Evolutionary conservation across 2,113 vertebrate genomes (phyloP).

Genomic region (Steatornis caripensis): DNA sequence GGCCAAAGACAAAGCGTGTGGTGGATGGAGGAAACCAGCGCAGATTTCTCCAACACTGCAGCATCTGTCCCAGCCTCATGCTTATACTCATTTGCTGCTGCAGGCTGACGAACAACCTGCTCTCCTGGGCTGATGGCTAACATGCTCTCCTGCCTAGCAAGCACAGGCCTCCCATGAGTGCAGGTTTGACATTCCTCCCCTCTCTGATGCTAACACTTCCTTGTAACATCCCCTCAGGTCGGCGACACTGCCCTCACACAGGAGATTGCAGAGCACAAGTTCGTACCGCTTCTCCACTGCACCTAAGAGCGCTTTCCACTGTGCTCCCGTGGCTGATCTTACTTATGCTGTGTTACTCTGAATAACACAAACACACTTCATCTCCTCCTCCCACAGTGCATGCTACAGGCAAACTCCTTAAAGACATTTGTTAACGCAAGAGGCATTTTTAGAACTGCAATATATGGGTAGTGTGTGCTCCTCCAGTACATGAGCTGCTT

Average conservation of each 20-base stretch:
- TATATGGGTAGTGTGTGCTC: constrained; percentile 22
- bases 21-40: background rate
- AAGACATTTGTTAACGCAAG: constrained; percentile 51
- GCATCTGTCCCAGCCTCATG: fast-evolving
- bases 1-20: background rate
- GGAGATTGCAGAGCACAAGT: background rate
- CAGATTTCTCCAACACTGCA: background rate
- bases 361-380: constrained; percentile 17
- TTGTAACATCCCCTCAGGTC: background rate
- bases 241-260: background rate
- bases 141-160: background rate
- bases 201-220: background rate
- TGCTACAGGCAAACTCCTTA: constrained; percentile 38
- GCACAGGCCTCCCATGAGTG: background rate
- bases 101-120: background rate
- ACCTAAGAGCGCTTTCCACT: background rate
- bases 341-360: background rate
- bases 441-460: constrained; percentile 39
- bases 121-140: too few relatives aligned
- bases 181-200: background rate
- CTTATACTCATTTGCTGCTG: background rate
- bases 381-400: constrained; percentile 5
- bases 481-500: constrained; percentile 30
- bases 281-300: background rate
- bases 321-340: background rate